phyloP scores from a whole-genome alignment of 2,113 vertebrate species.

The Odocoileus hemionus region DNA sequence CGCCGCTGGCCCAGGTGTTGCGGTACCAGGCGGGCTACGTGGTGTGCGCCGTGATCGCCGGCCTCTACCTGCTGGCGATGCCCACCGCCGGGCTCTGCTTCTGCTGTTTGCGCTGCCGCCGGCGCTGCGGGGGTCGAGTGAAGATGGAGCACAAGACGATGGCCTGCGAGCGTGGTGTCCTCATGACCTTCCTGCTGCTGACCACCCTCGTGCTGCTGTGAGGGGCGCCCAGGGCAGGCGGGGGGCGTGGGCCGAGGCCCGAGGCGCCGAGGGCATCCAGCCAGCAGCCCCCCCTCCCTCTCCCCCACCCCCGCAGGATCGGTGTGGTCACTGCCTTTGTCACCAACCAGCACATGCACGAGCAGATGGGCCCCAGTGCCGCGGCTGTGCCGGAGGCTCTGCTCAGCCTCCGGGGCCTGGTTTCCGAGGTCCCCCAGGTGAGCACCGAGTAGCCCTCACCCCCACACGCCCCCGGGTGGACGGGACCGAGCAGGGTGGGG shows the following conservation, averaged over 20 bases:
- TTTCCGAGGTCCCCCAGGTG: slow-evolving; percentile 78
- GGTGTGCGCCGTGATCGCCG: slow-evolving; percentile 74
- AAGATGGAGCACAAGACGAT: slow-evolving; percentile 75
- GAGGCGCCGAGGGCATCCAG: rapidly evolving
- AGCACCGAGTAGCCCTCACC: neutral
- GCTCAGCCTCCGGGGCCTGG: slow-evolving; percentile 70
- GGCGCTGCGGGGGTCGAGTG: slow-evolving; percentile 69
- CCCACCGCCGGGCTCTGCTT: slow-evolving; percentile 78
- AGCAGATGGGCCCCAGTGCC: slow-evolving; percentile 74
- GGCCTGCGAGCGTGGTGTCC: slow-evolving; percentile 71
- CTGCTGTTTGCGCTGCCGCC: slow-evolving; percentile 75
- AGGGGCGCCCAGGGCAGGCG: neutral
- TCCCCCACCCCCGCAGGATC: slow-evolving; percentile 51
- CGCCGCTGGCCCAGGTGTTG: slow-evolving; percentile 74
- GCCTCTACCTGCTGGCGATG: slow-evolving; percentile 80
- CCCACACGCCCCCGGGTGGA: rapidly evolving
- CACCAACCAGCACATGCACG: slow-evolving; percentile 78
- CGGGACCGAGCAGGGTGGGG: neutral
- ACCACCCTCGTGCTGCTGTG: slow-evolving; percentile 83
- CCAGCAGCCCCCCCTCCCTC: neutral
- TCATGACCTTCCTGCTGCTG: slow-evolving; percentile 78
- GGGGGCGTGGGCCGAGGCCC: neutral
- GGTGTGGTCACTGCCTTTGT: slow-evolving; percentile 81
- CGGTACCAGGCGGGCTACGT: slow-evolving; percentile 84
- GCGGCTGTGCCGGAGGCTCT: slow-evolving; percentile 67